phyloP scores from a whole-genome alignment of 2,797 vertebrate genomes.

The Leptoclinus maculatus region DNA sequence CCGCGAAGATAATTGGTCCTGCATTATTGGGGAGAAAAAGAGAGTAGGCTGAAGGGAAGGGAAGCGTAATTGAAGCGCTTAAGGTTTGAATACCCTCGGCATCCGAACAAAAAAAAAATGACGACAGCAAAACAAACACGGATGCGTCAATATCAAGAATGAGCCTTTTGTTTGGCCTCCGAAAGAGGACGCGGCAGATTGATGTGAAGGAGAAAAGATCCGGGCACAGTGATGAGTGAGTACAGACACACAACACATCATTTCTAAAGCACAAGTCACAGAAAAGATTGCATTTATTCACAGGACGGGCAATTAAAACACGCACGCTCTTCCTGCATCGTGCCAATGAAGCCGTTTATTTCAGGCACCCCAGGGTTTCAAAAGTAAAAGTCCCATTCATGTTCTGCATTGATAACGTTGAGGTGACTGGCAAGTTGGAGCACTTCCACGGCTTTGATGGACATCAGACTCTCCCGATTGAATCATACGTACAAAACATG shows the following conservation, averaged over 20 bases:
- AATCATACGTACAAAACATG: not conserved
- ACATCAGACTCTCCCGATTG: not conserved
- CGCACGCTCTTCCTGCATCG: not conserved
- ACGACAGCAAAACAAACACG: constrained; percentile 47
- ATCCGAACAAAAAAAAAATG: constrained; percentile 41
- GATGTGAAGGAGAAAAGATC: constrained; percentile 28
- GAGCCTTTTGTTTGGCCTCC: constrained; percentile 38
- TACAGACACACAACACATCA: constrained; percentile 11
- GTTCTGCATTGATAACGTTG: not conserved
- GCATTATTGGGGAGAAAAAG: constrained; percentile 48
- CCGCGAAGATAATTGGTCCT: constrained; percentile 52
- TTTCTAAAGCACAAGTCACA: constrained; percentile 7
- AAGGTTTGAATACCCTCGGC: constrained; percentile 49
- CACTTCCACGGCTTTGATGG: not conserved
- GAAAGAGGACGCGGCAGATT: constrained; percentile 32
- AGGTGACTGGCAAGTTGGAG: constrained; percentile 2
- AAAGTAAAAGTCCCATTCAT: not conserved
- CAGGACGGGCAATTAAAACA: constrained; percentile 28
- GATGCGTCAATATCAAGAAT: constrained; percentile 43
- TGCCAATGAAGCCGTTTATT: not conserved
- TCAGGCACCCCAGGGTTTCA: not conserved
- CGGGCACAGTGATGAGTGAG: constrained; percentile 45
- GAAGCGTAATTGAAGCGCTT: constrained; percentile 64
- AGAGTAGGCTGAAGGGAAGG: constrained; percentile 50
- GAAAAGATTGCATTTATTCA: constrained; percentile 18